Evolutionary conservation across 1,140 invertebrate genomes (phyloP).

Genomic region (Pararge aegeria): DNA sequence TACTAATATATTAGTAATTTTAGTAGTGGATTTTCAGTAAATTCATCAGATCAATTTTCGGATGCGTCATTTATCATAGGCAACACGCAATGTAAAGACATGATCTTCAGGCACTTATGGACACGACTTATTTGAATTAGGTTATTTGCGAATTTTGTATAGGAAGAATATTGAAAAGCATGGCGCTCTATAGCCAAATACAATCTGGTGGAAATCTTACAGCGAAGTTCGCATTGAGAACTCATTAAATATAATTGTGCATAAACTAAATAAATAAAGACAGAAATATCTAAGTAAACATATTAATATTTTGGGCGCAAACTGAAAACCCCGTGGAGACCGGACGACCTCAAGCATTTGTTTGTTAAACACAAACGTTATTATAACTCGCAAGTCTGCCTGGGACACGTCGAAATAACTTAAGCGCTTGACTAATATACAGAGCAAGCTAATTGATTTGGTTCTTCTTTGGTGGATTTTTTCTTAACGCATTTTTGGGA

Average conservation of each 20-base stretch:
- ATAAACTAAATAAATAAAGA: neutral
- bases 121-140: too few relatives aligned
- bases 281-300: constrained; percentile 2
- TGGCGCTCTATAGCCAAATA: too few relatives aligned
- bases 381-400: constrained; percentile 21
- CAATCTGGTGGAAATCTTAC: neutral
- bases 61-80: too few relatives aligned
- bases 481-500: too few relatives aligned
- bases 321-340: constrained; percentile 23
- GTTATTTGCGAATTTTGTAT: too few relatives aligned
- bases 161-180: too few relatives aligned
- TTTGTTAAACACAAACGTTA: constrained; percentile 53
- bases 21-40: too few relatives aligned
- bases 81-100: too few relatives aligned
- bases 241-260: neutral
- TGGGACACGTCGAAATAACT: constrained; percentile 14
- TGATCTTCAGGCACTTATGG: too few relatives aligned
- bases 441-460: constrained; percentile 9
- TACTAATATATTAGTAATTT: too few relatives aligned
- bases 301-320: constrained; percentile 8
- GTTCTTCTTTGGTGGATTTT: too few relatives aligned
- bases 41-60: too few relatives aligned
- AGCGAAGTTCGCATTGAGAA: neutral
- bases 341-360: constrained; percentile 36
- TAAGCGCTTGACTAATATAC: constrained; percentile 15